These are phyloP conservation scores for Pseudorectes ferrugineus DNA, from an alignment of 2,113 vertebrate species.

Conservation along the genomic window DNA sequence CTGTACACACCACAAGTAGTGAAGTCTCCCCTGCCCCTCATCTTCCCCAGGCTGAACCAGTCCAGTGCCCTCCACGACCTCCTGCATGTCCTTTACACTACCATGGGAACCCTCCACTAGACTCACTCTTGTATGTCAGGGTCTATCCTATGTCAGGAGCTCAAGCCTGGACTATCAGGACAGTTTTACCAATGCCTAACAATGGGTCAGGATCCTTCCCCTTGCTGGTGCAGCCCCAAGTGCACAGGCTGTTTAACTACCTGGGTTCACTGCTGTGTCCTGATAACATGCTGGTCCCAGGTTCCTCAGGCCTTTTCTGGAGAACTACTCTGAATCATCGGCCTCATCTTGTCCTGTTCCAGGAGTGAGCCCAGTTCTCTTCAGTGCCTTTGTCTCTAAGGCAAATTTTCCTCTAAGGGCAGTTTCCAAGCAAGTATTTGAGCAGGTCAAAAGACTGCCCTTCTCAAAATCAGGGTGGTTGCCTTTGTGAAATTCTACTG, in stretches of 20 bases:
- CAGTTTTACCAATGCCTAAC: neutral
- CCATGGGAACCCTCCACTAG: neutral
- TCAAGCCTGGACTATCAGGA: neutral
- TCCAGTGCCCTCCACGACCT: neutral
- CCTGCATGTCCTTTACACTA: neutral
- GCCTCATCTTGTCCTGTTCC: neutral
- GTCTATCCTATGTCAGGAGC: neutral
- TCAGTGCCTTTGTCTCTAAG: neutral
- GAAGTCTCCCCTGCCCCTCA: accelerated
- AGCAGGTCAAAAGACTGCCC: neutral
- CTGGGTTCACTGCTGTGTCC: accelerated
- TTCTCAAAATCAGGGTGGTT: neutral
- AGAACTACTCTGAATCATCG: neutral
- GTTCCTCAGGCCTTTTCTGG: neutral
- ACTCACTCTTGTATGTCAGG: neutral
- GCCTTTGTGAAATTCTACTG: neutral
- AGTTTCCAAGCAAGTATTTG: neutral
- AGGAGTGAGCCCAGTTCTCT: accelerated
- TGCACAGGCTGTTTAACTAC: neutral
- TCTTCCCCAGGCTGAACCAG: accelerated
- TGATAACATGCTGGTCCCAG: neutral
- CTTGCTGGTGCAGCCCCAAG: neutral
- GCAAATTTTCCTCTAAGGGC: neutral
- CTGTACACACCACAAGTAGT: neutral
- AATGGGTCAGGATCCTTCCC: neutral